Conservation (phyloP, 2,113 vertebrate genomes). For the Engraulis encrasicolus region DNA sequence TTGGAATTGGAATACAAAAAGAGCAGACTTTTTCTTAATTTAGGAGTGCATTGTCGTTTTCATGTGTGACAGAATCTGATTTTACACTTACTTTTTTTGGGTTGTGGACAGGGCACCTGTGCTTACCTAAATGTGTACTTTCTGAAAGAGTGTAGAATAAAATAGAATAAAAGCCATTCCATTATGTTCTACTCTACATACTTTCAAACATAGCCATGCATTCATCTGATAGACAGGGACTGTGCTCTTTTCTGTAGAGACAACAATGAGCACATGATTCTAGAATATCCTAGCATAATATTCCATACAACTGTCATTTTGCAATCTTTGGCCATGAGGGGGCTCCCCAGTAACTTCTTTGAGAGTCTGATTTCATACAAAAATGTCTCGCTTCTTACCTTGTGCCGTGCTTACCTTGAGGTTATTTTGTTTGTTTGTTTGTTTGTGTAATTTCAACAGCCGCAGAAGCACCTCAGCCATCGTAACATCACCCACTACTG, state of each 20-base stretch:
- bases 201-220: background rate
- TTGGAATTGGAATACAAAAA: too few relatives aligned
- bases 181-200: too few relatives aligned
- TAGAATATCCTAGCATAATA: background rate
- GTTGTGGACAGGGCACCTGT: background rate
- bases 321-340: background rate
- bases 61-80: too few relatives aligned
- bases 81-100: background rate
- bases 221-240: background rate
- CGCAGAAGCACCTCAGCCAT: constrained; percentile 58
- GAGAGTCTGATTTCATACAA: too few relatives aligned
- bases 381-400: too few relatives aligned
- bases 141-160: too few relatives aligned
- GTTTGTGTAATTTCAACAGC: constrained; percentile 46
- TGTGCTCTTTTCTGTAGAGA: background rate
- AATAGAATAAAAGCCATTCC: background rate
- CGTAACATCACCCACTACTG: constrained; percentile 43
- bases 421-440: background rate
- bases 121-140: too few relatives aligned
- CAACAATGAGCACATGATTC: background rate
- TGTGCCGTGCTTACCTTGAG: background rate
- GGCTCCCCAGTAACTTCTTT: background rate
- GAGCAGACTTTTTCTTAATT: too few relatives aligned
- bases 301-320: background rate
- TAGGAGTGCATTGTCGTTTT: too few relatives aligned